A percentile compares a stretch with the other conserved stretches of the same genome.
These are phyloP conservation scores for Anthopleura sola DNA, from an alignment of 64 coral and sea anemone genomes.

Conservation along the genomic window DNA sequence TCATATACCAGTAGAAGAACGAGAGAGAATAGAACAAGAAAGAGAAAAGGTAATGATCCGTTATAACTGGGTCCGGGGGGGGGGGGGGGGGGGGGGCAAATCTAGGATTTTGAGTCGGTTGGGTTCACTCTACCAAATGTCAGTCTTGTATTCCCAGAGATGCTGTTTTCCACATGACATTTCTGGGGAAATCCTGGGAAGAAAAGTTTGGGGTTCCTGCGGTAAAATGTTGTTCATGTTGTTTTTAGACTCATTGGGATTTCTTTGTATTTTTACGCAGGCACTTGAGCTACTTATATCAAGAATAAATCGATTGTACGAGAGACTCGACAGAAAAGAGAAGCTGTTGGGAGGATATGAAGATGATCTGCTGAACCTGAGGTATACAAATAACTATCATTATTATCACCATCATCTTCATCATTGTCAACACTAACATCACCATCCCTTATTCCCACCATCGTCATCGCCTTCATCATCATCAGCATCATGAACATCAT, in stretches of 20 bases:
- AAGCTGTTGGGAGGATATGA: slow-evolving; percentile 75
- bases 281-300: slow-evolving; percentile 57
- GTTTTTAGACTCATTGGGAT: no score
- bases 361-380: slow-evolving; percentile 65
- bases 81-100: no score
- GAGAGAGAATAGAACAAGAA: slow-evolving; percentile 74
- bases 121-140: no score
- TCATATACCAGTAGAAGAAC: slow-evolving; percentile 67
- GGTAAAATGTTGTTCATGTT: no score
- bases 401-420: not conserved
- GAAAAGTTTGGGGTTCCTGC: no score
- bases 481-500: not conserved
- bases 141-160: no score
- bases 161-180: no score
- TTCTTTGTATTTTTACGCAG: slow-evolving; percentile 8
- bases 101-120: no score
- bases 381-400: slow-evolving; percentile 20
- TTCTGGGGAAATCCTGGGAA: no score
- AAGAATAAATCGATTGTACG: slow-evolving; percentile 60
- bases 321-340: slow-evolving; percentile 65
- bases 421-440: not conserved
- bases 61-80: not conserved
- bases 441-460: no score
- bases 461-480: not conserved
- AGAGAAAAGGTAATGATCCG: slow-evolving; percentile 57